Evolutionary conservation across 2,797 vertebrate genomes (phyloP), one percentile per base, ranked within the genome.

Genomic region (Sebastes diaconus): DNA sequence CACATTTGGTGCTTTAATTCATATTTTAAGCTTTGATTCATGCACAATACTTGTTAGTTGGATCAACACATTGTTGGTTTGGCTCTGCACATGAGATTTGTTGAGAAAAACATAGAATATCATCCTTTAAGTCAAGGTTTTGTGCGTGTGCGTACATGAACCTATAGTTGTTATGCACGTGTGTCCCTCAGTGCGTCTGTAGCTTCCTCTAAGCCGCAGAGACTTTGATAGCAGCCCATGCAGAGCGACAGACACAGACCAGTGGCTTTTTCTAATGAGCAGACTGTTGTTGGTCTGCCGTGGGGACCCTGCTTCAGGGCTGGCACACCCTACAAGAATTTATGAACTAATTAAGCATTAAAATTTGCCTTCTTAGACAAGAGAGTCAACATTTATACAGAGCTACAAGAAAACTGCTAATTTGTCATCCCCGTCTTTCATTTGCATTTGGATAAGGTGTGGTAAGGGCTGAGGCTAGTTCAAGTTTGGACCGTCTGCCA

Each of bases 231-330:
- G 71, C 80, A 94, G 85, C 61, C 89, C 84, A 90, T 90, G 76
- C 79, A 59, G 87, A 88, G 89, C 83, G 70, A 50, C 84, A 88
- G 87, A 93, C 92, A 92, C 84, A 89, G 87, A 89, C 86, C 87
- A 80, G 54, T 94, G 90, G 86, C 86, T 93, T 84, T 57, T 90
- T 86, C 86, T 95, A 96, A 95, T 92, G 90, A 95, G 93, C 92
- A 94, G 87, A 89, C 91, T 92, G 93, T 90, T 89, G 90, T 89
- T 84, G 77, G 76, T 88, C 85, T 69, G 81, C 90, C 80, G 55
- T 85, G 59, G 89, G 92, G 88, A 94, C 83, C 65, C 80, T 60
- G 84, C 85, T 75, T 87, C 77, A 69, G 77, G 80, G 75, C 74
- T 74, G 68, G 60, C 71, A 78, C 80, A 78, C 74, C 61, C 81